Evolutionary conservation across 1,140 invertebrate genomes (phyloP).

Genomic region (Globodera ellingtonae): DNA sequence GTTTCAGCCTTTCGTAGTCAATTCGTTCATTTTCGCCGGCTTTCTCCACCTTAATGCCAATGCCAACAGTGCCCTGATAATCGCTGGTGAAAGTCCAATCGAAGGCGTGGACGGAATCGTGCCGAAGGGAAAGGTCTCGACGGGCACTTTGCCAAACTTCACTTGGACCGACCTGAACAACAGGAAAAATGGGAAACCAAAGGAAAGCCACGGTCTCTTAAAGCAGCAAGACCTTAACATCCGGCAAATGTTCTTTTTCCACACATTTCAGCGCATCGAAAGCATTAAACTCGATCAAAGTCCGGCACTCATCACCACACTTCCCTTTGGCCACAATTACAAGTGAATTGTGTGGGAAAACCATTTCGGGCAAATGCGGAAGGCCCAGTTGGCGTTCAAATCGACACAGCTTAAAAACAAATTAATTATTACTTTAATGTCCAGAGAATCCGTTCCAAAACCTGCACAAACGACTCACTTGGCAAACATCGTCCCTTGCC

Average conservation of each 20-base stretch:
- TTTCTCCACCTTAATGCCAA: slow-evolving; percentile 58
- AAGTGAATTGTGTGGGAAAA: slow-evolving; percentile 41
- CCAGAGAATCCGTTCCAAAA: too few relatives aligned
- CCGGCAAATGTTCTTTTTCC: slow-evolving; percentile 38
- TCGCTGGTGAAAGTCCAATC: slow-evolving; percentile 91
- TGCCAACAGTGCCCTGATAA: slow-evolving; percentile 67
- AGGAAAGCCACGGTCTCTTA: not conserved
- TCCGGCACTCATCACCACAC: not conserved
- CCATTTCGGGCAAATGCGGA: slow-evolving; percentile 47
- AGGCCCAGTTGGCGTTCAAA: slow-evolving; percentile 37
- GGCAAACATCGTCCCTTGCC: not conserved
- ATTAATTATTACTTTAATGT: too few relatives aligned
- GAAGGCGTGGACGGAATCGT: slow-evolving; percentile 73
- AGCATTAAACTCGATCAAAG: slow-evolving; percentile 45
- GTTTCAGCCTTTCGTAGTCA: slow-evolving; percentile 85
- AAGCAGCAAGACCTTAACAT: slow-evolving; percentile 36
- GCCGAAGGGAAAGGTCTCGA: slow-evolving; percentile 14
- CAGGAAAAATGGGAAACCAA: slow-evolving; percentile 16
- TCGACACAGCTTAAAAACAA: slow-evolving; percentile 36
- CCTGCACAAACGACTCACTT: not conserved
- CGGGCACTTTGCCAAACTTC: slow-evolving; percentile 42
- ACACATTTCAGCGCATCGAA: slow-evolving; percentile 43
- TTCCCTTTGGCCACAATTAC: slow-evolving; percentile 8
- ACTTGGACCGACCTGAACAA: slow-evolving; percentile 41
- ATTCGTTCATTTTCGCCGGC: slow-evolving; percentile 77